Conservation (phyloP, 1,140 invertebrate genomes). For the Tribolium madens region DNA sequence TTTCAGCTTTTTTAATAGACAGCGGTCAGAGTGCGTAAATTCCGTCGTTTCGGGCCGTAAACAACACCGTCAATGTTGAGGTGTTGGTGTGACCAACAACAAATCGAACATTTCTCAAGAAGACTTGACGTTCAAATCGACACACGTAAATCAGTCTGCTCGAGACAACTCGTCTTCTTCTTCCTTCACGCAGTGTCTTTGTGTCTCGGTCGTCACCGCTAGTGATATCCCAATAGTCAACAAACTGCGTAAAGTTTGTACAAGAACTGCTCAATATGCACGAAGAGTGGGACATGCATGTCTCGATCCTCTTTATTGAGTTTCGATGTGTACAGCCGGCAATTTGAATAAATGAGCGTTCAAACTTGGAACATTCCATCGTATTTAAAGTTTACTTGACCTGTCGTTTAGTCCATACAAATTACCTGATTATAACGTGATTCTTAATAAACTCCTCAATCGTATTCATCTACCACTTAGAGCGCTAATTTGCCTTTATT, state of each 20-base stretch:
- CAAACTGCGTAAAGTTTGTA: constrained; percentile 25
- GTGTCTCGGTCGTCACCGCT: constrained; percentile 5
- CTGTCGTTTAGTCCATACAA: constrained; percentile 50
- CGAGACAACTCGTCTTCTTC: background rate
- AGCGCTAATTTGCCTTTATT: constrained; percentile 50
- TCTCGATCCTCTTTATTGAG: constrained; percentile 57
- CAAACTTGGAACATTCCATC: constrained; percentile 51
- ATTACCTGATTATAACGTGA: constrained; percentile 51
- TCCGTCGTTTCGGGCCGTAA: constrained; percentile 9
- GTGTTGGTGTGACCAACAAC: constrained; percentile 17
- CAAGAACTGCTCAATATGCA: constrained; percentile 34
- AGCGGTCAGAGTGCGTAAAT: background rate
- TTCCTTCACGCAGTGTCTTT: background rate
- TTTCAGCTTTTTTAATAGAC: no score
- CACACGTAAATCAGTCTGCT: constrained; percentile 23
- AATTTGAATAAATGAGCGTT: constrained; percentile 55
- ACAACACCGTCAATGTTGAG: constrained; percentile 20
- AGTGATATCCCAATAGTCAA: background rate
- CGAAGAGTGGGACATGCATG: constrained; percentile 48
- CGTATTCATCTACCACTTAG: constrained; percentile 42
- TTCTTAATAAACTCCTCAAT: constrained; percentile 47
- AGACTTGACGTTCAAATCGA: constrained; percentile 5
- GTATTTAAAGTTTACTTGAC: constrained; percentile 53
- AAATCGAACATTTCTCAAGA: constrained; percentile 20
- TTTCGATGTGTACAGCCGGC: constrained; percentile 53